Base-by-base conservation (phyloP, 1,140 invertebrate genomes). In the Bombus breviceps region DNA sequence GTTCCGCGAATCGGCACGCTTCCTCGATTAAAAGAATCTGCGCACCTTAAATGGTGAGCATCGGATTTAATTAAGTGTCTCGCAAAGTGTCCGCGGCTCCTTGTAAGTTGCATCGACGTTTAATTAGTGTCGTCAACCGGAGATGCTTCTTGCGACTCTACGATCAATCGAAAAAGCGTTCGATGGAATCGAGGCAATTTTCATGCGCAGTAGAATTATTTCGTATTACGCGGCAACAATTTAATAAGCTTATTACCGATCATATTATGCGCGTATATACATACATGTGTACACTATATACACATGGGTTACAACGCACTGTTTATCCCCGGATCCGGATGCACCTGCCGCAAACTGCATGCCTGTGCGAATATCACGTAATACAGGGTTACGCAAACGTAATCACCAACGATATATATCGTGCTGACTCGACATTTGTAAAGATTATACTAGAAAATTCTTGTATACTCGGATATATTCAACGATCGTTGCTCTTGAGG, bases 321-420 rank as follows among this genome's bases (percentile, higher is more conserved):
- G 83, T 84, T 72, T 84, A 68, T 80, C 53, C n/a, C 39, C 39
- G 66, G 76, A 84, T 84, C n/a, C 75, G 83, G 83, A 84, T 84
- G 83, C 83, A 84, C 76, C 83, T 84, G 83, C 83, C 76, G 68
- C 83, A 72, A 72, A 72, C 53, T 72, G 83, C 83, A 80, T 41
- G 32, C 76, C n/a, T 22, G 12, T 25, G 25, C 32, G 22, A 18
- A 73, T n/a, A 10, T 43, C 75, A n/a, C 83, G 83, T 74, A 74
- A 83, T 66, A 64, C 34, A 2, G 18, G 1, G 69, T 79, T 47
- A 72, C 66, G 62, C 66, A 59, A 47, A 34, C 39, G 76, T 80
- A 79, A 80, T 84, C 64, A 43, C 34, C 0, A 28, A 8, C 66
- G 75, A 84, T 59, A n/a, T 64, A 18, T 15, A 57, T 39, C 25